phyloP scores from a whole-genome alignment of 2,113 vertebrate genomes.

The Dasyprocta punctata region DNA sequence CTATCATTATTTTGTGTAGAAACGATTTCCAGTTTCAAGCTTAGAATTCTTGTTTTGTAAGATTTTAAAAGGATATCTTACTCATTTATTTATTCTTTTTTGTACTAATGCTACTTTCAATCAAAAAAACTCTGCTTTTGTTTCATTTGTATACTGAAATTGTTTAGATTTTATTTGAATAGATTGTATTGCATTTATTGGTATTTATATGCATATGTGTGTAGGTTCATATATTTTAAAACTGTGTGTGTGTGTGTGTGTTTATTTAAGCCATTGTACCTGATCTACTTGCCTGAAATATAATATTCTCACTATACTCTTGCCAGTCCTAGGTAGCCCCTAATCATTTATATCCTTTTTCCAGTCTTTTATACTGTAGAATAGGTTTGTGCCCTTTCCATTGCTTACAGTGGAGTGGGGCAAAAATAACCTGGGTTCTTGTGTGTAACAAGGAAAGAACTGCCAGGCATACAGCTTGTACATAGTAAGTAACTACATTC shows the following conservation, averaged over 20 bases:
- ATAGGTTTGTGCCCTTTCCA: not conserved
- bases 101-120: not conserved
- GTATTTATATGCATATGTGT: not conserved
- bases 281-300: conserved; percentile 10
- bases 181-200: not conserved
- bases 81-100: not conserved
- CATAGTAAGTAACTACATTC: not conserved
- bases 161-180: conserved; percentile 43
- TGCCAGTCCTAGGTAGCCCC: not conserved
- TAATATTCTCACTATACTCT: not conserved
- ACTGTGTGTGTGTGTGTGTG: not conserved
- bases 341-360: not conserved
- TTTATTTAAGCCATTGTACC: conserved; percentile 4
- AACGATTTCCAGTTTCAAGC: not conserved
- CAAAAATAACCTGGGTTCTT: not conserved
- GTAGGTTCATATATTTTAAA: not conserved
- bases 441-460: not conserved
- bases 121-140: conserved; percentile 31
- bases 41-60: conserved; percentile 3
- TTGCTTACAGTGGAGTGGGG: not conserved
- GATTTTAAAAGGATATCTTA: not conserved
- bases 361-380: not conserved
- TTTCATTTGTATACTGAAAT: conserved; percentile 15
- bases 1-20: not conserved
- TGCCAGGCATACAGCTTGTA: not conserved